Conservation (phyloP, 1,140 invertebrate genomes). For the Ylistrum balloti region DNA sequence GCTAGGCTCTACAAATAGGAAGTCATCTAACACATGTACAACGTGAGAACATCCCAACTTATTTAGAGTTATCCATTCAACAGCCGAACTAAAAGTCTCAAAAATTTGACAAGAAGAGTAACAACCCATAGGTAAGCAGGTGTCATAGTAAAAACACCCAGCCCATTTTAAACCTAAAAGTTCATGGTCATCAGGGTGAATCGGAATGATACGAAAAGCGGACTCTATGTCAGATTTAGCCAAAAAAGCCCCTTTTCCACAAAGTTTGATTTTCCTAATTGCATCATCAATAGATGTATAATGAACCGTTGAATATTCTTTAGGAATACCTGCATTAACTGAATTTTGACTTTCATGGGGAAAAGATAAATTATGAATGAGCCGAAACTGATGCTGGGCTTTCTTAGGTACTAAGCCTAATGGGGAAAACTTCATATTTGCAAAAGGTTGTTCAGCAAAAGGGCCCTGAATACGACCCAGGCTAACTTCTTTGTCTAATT, state of each 20-base stretch:
- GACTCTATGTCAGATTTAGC: background rate
- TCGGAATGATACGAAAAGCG: background rate
- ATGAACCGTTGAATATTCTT: background rate
- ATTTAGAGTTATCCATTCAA: constrained; percentile 50
- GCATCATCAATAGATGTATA: constrained; percentile 47
- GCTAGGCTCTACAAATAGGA: background rate
- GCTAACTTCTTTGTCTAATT: constrained; percentile 43
- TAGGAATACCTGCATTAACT: constrained; percentile 44
- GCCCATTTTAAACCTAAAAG: constrained; percentile 43
- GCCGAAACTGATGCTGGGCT: background rate
- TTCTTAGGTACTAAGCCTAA: constrained; percentile 48
- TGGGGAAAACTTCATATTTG: constrained; percentile 40
- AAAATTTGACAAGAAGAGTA: no score
- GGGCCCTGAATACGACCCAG: constrained; percentile 25
- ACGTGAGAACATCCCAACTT: background rate
- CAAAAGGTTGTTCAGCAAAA: background rate
- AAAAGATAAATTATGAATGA: constrained; percentile 49
- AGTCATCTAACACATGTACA: constrained; percentile 59
- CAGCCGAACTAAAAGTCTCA: constrained; percentile 52
- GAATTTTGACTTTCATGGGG: background rate
- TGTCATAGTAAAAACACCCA: constrained; percentile 54
- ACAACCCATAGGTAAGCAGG: no score
- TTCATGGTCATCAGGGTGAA: background rate
- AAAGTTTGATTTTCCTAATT: background rate
- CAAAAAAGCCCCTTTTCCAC: background rate